Conservation (phyloP, 2,888 invertebrate species). For the Pedicia rivosa region DNA sequence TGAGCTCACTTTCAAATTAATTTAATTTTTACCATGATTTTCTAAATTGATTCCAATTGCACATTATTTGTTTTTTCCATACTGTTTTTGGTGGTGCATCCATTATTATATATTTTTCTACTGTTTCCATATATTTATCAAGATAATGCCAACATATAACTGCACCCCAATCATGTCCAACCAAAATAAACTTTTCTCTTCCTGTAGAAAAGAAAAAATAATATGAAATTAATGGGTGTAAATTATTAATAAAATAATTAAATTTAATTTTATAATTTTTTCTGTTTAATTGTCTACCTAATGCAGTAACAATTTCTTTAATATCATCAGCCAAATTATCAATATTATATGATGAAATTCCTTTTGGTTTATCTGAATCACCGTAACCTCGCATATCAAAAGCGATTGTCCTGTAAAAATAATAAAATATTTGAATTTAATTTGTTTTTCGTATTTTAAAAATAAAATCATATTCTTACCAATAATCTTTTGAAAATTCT, state of each 20-base stretch:
- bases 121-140: slow-evolving; percentile 35
- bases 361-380: slow-evolving; percentile 46
- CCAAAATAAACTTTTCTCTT: slow-evolving; percentile 36
- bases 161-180: slow-evolving; percentile 57
- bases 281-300: slow-evolving; percentile 31
- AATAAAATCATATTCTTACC: slow-evolving; percentile 25
- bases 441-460: not conserved
- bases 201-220: slow-evolving; percentile 31
- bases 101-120: slow-evolving; percentile 37
- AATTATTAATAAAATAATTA: too few species aligned
- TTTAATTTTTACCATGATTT: too few species aligned
- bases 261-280: too few species aligned
- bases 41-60: slow-evolving; percentile 28
- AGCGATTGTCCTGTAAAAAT: slow-evolving; percentile 42
- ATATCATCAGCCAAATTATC: slow-evolving; percentile 40
- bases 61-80: slow-evolving; percentile 29
- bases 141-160: slow-evolving; percentile 38
- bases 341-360: slow-evolving; percentile 33
- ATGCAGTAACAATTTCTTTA: slow-evolving; percentile 36
- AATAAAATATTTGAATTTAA: not conserved
- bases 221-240: too few species aligned
- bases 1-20: too few species aligned
- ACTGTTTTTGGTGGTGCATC: slow-evolving; percentile 35
- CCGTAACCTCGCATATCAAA: slow-evolving; percentile 54
- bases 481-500: slow-evolving; percentile 44